These are phyloP conservation scores for Taenaris catops DNA, from an alignment of 2,888 invertebrate genomes.

Conservation along the genomic window DNA sequence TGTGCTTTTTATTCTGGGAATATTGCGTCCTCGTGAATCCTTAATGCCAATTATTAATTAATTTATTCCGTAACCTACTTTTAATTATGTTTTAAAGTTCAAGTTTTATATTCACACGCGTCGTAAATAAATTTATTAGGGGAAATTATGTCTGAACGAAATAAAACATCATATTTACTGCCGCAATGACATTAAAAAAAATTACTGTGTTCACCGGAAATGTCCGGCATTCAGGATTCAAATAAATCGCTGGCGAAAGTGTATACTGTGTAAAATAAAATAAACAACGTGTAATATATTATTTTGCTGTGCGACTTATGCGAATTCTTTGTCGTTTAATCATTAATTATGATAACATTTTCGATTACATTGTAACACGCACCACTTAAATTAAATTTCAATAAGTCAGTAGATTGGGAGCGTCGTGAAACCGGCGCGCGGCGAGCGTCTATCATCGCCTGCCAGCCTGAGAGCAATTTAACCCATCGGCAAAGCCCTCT, in stretches of 20 bases:
- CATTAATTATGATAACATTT: background rate
- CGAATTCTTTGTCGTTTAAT: conserved; percentile 48
- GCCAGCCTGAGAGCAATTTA: conserved; percentile 58
- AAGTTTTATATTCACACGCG: conserved; percentile 15
- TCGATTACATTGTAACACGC: background rate
- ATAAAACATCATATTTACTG: conserved; percentile 46
- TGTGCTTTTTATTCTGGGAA: conserved; percentile 25
- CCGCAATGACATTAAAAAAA: conserved; percentile 47
- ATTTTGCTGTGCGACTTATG: conserved; percentile 53
- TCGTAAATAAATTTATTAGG: conserved; percentile 50
- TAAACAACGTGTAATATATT: conserved; percentile 12
- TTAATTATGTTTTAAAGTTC: background rate
- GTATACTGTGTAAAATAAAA: conserved; percentile 23
- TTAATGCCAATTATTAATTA: conserved; percentile 46
- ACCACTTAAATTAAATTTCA: conserved; percentile 43
- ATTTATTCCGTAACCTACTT: conserved; percentile 1
- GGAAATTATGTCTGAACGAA: conserved; percentile 33
- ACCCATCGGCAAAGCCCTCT: conserved; percentile 46
- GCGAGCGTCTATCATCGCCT: conserved; percentile 52
- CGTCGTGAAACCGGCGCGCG: conserved; percentile 28
- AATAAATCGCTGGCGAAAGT: conserved; percentile 60
- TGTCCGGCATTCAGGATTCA: conserved; percentile 74
- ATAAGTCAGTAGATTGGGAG: conserved; percentile 45
- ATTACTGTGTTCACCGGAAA: conserved; percentile 38
- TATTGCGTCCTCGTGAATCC: conserved; percentile 76